A percentile compares a stretch with the other conserved stretches of the same genome.
Conservation (phyloP, 2,797 vertebrate species). For the Prunella strophiata region DNA sequence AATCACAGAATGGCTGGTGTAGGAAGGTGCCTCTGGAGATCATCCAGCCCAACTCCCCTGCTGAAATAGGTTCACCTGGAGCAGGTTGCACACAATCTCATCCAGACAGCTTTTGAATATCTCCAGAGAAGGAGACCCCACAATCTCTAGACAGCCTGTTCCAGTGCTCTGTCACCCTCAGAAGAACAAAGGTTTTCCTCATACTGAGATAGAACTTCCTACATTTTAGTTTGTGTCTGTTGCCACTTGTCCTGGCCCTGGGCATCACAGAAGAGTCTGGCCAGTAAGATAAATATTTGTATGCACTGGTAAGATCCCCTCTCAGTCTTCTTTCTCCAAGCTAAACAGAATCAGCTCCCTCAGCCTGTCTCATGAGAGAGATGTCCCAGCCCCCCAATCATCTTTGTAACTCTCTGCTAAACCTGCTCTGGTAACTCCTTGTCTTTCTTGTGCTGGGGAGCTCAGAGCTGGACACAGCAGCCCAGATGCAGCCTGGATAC, state of each 20-base stretch:
- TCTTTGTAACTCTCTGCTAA: not conserved
- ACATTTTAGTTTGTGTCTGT: not conserved
- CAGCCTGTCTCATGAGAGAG: not conserved
- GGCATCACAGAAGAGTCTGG: not conserved
- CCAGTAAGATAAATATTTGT: not conserved
- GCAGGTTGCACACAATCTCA: not conserved
- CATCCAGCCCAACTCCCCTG: not conserved
- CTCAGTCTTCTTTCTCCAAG: not conserved
- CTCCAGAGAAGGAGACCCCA: not conserved
- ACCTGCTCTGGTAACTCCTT: no score
- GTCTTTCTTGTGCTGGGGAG: not conserved
- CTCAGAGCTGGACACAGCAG: not conserved
- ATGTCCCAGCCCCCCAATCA: not conserved
- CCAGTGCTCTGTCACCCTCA: not conserved
- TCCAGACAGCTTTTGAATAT: not conserved
- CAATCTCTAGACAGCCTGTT: not conserved
- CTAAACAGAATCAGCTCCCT: not conserved
- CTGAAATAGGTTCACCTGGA: not conserved
- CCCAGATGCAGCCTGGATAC: not conserved
- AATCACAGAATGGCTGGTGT: not conserved
- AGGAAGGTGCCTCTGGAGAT: not conserved
- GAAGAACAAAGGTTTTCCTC: not conserved
- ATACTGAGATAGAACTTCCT: not conserved
- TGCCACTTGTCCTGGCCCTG: not conserved
- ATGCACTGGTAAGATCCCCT: not conserved